phyloP scores from a whole-genome alignment of 1,140 invertebrate genomes.

The Ceratina japonica region DNA sequence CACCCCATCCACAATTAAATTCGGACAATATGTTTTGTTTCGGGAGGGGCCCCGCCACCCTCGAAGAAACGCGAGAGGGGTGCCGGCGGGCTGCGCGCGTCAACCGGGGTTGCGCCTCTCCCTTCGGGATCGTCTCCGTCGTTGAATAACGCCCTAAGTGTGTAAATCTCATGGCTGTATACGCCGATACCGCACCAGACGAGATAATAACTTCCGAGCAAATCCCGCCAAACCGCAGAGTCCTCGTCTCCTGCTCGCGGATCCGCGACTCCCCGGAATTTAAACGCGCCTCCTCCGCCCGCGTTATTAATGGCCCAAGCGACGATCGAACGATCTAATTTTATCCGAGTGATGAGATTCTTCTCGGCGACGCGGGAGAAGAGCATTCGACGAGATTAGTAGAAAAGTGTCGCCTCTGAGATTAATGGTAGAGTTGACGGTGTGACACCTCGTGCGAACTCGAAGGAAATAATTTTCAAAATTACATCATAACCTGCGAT shows the following conservation, averaged over 20 bases:
- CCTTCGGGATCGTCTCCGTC: slow-evolving; percentile 44
- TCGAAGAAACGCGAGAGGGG: slow-evolving; percentile 52
- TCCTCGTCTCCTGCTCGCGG: not conserved
- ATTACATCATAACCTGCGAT: too few species aligned
- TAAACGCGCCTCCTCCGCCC: too few species aligned
- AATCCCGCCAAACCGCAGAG: slow-evolving; percentile 40
- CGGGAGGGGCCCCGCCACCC: slow-evolving; percentile 67
- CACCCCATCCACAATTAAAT: slow-evolving; percentile 77
- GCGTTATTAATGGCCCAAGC: too few species aligned
- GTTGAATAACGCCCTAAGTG: slow-evolving; percentile 70
- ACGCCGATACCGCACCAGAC: slow-evolving; percentile 50
- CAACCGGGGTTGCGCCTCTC: slow-evolving; percentile 29
- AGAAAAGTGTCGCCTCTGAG: too few species aligned
- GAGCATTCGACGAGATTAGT: too few species aligned
- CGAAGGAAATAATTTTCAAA: too few species aligned
- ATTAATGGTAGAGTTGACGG: too few species aligned
- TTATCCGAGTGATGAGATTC: too few species aligned
- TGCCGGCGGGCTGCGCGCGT: not conserved
- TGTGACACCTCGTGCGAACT: too few species aligned
- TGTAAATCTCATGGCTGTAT: slow-evolving; percentile 71
- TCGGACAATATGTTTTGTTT: slow-evolving; percentile 79
- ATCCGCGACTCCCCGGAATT: too few species aligned
- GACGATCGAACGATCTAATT: too few species aligned
- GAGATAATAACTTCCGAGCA: slow-evolving; percentile 60
- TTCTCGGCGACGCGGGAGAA: too few species aligned